Evolutionary conservation across 2,888 invertebrate species (phyloP).

Genomic region (Yponomeuta sedellus): DNA sequence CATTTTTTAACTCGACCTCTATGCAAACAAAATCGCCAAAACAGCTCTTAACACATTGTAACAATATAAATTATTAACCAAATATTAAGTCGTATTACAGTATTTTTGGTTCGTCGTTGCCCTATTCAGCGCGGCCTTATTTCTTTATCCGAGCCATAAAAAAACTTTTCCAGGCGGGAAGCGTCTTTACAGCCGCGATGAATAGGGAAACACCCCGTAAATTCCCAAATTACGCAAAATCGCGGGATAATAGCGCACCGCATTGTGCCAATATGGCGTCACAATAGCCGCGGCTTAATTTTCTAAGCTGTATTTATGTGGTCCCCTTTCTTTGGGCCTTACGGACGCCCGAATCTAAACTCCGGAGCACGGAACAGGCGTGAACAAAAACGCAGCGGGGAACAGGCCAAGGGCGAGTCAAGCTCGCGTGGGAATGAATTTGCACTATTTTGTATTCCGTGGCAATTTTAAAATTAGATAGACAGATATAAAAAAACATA

Average conservation of each 20-base stretch:
- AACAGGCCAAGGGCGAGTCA: background rate
- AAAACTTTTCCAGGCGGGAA: background rate
- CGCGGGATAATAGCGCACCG: slow-evolving; percentile 10
- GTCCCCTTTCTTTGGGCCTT: slow-evolving; percentile 34
- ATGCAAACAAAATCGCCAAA: background rate
- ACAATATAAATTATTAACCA: background rate
- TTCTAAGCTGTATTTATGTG: slow-evolving; percentile 38
- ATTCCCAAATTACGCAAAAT: slow-evolving; percentile 10
- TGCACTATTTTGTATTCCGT: too few species aligned
- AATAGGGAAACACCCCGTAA: slow-evolving; percentile 12
- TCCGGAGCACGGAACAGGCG: background rate
- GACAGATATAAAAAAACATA: too few species aligned
- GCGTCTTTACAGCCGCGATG: slow-evolving; percentile 2
- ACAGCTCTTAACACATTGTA: too few species aligned
- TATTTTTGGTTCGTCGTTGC: background rate
- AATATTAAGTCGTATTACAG: background rate
- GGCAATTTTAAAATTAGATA: too few species aligned
- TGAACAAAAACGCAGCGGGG: background rate
- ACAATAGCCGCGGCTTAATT: slow-evolving; percentile 26
- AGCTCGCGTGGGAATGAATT: too few species aligned
- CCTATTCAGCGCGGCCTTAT: background rate
- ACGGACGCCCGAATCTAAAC: slow-evolving; percentile 24
- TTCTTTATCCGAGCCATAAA: background rate
- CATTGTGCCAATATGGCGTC: slow-evolving; percentile 8
- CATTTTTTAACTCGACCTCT: too few species aligned